phyloP scores from a whole-genome alignment of 53 echinoderm and acorn worm species.

The Mesocentrotus franciscanus region DNA sequence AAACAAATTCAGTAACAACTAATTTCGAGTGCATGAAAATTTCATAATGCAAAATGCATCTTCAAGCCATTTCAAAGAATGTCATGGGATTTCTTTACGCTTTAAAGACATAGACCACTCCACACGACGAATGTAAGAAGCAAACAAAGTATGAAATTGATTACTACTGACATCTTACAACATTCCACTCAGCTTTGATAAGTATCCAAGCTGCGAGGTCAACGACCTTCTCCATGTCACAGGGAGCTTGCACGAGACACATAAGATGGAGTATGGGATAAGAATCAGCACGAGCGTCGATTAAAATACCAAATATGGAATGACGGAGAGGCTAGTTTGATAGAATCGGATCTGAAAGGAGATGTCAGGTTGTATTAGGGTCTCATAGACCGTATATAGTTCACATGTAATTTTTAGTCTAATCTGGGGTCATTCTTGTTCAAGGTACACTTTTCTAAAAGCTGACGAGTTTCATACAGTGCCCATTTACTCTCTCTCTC shows the following conservation, averaged over 20 bases:
- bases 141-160: neutral
- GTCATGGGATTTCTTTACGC: neutral
- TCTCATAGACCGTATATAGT: neutral
- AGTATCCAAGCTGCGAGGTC: neutral
- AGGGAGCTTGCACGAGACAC: neutral
- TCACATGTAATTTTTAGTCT: neutral
- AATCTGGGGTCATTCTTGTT: neutral
- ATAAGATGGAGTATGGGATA: slow-evolving; percentile 13
- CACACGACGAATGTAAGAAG: neutral
- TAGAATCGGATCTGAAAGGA: slow-evolving; percentile 17
- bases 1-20: too few species aligned
- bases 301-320: slow-evolving; percentile 23
- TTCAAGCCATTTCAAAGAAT: neutral
- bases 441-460: neutral
- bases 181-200: neutral
- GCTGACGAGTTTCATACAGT: neutral
- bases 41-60: too few species aligned
- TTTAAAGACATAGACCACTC: neutral
- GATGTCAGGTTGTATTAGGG: neutral
- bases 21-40: too few species aligned
- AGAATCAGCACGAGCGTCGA: neutral
- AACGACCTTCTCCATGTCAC: neutral
- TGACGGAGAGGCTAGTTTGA: neutral
- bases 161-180: neutral
- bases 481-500: neutral